Evolutionary conservation across 2,888 invertebrate genomes (phyloP).

Genomic region (Dioctria rufipes): DNA sequence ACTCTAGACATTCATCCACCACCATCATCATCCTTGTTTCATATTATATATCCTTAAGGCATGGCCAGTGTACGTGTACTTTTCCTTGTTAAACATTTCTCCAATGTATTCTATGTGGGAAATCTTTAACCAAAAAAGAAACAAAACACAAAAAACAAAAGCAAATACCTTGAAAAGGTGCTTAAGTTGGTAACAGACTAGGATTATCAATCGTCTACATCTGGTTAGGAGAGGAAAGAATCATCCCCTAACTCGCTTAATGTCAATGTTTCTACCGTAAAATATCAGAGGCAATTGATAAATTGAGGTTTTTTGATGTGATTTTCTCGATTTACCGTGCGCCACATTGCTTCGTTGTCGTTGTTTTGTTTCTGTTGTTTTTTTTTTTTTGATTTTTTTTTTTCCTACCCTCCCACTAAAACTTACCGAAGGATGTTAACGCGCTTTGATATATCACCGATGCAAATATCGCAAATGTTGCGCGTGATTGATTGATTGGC

Average conservation of each 20-base stretch:
- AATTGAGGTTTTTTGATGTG: constrained; percentile 37
- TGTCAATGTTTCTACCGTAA: constrained; percentile 49
- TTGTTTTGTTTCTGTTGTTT: too few relatives aligned
- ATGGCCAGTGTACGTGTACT: constrained; percentile 6
- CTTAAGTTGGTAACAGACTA: neutral
- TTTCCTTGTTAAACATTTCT: constrained; percentile 10
- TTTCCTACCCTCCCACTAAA: neutral
- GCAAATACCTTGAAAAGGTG: neutral
- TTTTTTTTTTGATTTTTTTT: neutral
- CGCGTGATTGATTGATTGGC: constrained; percentile 55
- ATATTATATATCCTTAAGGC: constrained; percentile 3
- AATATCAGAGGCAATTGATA: constrained; percentile 46
- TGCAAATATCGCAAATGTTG: constrained; percentile 53
- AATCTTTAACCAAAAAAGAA: neutral
- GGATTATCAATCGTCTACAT: constrained; percentile 6
- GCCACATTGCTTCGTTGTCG: neutral
- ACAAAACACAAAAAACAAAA: too few relatives aligned
- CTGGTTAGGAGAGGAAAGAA: neutral
- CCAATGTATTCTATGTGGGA: neutral
- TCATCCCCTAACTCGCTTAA: neutral
- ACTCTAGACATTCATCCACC: constrained; percentile 6
- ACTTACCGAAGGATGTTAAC: constrained; percentile 19
- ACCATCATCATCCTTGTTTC: neutral
- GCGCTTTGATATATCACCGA: constrained; percentile 45
- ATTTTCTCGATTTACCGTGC: constrained; percentile 22